Conservation (phyloP, 2,113 vertebrate genomes). For the Boleophthalmus pectinirostris region DNA sequence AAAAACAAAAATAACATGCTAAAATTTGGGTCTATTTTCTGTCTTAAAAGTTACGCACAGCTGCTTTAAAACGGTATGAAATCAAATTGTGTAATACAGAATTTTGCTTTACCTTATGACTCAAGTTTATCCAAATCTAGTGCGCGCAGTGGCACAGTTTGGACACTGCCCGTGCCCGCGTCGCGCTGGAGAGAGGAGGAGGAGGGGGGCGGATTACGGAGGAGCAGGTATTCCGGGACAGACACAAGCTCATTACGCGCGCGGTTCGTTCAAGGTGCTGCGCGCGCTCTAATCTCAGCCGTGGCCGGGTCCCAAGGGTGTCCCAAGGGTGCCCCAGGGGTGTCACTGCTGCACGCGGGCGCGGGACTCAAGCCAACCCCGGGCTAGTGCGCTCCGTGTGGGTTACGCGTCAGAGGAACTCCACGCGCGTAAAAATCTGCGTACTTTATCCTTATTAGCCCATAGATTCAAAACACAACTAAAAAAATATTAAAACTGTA, state of each 20-base stretch:
- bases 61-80: too few species aligned
- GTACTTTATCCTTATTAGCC: too few species aligned
- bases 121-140: not conserved
- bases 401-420: not conserved
- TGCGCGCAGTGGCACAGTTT: not conserved
- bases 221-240: slow-evolving; percentile 65
- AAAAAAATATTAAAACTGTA: not conserved
- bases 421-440: not conserved
- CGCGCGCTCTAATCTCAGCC: slow-evolving; percentile 63
- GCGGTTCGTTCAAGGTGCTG: slow-evolving; percentile 50
- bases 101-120: too few species aligned
- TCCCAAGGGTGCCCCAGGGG: not conserved
- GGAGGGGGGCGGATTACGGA: not conserved
- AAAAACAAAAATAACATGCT: too few species aligned
- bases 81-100: too few species aligned
- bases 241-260: slow-evolving; percentile 74
- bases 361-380: not conserved
- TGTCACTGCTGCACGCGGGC: not conserved
- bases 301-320: slow-evolving; percentile 47
- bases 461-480: not conserved
- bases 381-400: not conserved
- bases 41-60: too few species aligned
- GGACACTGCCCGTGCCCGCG: not conserved
- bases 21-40: too few species aligned
- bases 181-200: slow-evolving; percentile 22